These are phyloP conservation scores for Odontocolon sp. DNA, from an alignment of 2,888 invertebrate genomes.

Conservation along the genomic window DNA sequence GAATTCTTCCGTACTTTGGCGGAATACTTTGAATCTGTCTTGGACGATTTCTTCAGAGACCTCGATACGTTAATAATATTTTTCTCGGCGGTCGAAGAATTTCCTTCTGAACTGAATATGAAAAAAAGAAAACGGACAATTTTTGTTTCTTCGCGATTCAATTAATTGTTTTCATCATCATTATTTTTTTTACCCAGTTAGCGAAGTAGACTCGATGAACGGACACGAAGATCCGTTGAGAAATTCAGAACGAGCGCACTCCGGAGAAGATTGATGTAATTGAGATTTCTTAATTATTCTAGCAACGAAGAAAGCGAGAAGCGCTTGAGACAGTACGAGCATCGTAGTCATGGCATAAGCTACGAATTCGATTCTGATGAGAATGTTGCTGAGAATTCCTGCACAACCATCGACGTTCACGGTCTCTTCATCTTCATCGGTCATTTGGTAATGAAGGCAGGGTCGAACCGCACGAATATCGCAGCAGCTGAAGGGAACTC, in stretches of 20 bases:
- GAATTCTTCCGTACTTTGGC: background rate
- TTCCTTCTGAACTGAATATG: slow-evolving; percentile 24
- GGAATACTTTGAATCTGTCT: background rate
- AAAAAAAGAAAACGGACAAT: background rate
- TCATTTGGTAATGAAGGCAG: slow-evolving; percentile 71
- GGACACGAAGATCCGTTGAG: background rate
- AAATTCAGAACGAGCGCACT: slow-evolving; percentile 40
- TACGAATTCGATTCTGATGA: slow-evolving; percentile 70
- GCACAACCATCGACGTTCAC: slow-evolving; percentile 74
- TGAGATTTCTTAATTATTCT: slow-evolving; percentile 55
- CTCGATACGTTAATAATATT: background rate
- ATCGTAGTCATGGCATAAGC: slow-evolving; percentile 74
- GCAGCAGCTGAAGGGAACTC: slow-evolving; percentile 77
- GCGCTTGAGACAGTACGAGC: slow-evolving; percentile 68
- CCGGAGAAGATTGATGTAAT: slow-evolving; percentile 52
- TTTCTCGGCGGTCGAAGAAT: background rate
- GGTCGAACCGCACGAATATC: slow-evolving; percentile 64
- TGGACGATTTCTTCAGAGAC: background rate
- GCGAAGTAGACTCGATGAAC: slow-evolving; percentile 5
- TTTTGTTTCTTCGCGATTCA: no score
- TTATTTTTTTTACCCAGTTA: slow-evolving; percentile 16
- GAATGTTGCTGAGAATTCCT: slow-evolving; percentile 65
- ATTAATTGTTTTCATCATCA: background rate
- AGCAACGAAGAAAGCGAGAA: slow-evolving; percentile 67
- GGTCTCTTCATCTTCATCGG: slow-evolving; percentile 63